Base-by-base conservation (phyloP, 2,797 vertebrate species). In the Naso thynnoides region DNA sequence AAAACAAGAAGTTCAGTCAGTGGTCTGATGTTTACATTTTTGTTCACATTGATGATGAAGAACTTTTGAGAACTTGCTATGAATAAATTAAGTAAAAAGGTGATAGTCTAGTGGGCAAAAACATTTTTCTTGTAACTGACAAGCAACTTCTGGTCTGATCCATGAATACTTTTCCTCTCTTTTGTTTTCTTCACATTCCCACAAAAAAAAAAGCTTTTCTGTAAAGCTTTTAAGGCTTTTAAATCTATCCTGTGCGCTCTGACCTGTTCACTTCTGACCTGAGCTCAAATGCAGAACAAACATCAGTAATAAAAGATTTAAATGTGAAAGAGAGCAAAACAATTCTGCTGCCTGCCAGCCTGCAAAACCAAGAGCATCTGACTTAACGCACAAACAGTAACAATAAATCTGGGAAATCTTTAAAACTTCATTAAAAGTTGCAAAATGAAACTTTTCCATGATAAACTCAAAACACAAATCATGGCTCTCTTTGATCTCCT, bases 31-130 rank as follows among this genome's bases (percentile, higher is more conserved):
- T 49, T 44, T 6, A 38, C 23, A 38, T 49, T 62, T 59, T 5
- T 18, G 29, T 50, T 63, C 18, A 19, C 19, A 27, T 6, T 57
- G 42, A 47, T 18, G 52, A 42, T 8, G 21, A 21, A 31, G 49
- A 65, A 42, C 26, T 26, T 33, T 18, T 0, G 31, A 68, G 56
- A 48, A 55, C 29, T 48, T 10, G 29, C 19, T 29, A 55, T 69
- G 38, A 66, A 59, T 59, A 66, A 66, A 49, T 42, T 42, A 55
- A 21, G 29, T 39, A 26, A 48, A 39, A 39, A 48, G 19, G 19
- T 4, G 15, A 62, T 18, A 13, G 21, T 13, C 15, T 21, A 2
- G 61, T 7, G 1, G 33, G 23, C 60, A 29, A 21, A 41, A 8
- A 63, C 36, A 6, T 27, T 41, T 52, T 52, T 33, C 1, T 1